These are phyloP conservation scores for Zoanthus sociatus DNA, from an alignment of 92 coral and sea anemone species.

Conservation along the genomic window DNA sequence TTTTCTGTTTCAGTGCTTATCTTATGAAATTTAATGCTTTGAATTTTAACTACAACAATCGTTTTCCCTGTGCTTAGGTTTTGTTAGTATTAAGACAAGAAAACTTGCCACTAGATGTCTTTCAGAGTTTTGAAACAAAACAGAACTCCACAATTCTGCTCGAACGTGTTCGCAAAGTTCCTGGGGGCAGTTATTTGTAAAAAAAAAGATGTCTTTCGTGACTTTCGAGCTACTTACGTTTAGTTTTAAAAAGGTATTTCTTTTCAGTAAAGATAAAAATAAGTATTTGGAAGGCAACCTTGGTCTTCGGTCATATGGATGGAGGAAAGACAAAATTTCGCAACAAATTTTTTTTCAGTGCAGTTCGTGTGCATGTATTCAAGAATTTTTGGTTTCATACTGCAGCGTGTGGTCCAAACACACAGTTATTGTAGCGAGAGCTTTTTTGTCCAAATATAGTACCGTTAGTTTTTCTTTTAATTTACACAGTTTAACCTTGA, in stretches of 20 bases:
- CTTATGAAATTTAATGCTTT: background rate
- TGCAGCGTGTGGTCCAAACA: no score
- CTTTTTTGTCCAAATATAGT: no score
- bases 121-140: background rate
- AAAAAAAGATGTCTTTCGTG: background rate
- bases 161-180: constrained; percentile 20
- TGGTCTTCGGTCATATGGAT: background rate
- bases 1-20: background rate
- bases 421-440: no score
- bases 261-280: background rate
- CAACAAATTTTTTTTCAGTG: no score
- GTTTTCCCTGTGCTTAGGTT: background rate
- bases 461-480: background rate
- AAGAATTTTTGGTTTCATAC: no score
- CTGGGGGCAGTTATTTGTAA: constrained; percentile 6
- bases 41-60: background rate
- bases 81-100: background rate
- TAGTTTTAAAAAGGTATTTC: no score
- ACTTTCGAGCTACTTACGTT: background rate
- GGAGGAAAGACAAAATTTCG: no score
- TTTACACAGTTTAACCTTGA: background rate
- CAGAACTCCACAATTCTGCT: background rate
- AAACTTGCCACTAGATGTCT: background rate
- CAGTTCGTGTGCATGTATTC: no score
- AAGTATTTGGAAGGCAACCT: background rate